phyloP scores from a whole-genome alignment of 1,140 invertebrate genomes.

The Drosophila parabipectinata region DNA sequence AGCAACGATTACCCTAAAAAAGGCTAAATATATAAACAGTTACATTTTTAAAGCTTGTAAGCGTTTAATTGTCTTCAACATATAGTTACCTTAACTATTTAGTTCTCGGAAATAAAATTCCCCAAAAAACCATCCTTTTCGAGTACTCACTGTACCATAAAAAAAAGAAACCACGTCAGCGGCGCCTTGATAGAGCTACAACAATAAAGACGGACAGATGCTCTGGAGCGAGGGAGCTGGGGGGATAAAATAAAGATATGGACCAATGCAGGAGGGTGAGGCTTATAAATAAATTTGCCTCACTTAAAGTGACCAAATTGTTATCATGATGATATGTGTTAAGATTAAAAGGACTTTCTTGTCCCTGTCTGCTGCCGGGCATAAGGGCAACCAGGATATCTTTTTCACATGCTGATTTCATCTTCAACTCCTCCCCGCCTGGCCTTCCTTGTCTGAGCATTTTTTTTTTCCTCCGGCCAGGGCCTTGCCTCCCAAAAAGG shows the following conservation, averaged over 20 bases:
- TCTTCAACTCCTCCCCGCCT: conserved; percentile 16
- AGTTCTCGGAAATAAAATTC: neutral
- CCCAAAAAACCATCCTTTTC: neutral
- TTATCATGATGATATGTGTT: conserved; percentile 84
- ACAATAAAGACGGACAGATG: conserved; percentile 43
- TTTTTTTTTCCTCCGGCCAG: neutral
- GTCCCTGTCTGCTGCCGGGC: conserved; percentile 57
- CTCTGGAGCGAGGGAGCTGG: neutral
- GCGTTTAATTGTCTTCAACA: too few relatives aligned
- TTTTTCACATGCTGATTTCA: conserved; percentile 82
- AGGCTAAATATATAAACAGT: too few relatives aligned
- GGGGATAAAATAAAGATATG: neutral
- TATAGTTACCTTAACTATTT: neutral
- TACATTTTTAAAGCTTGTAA: too few relatives aligned
- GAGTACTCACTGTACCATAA: conserved; percentile 25
- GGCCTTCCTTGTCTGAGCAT: neutral
- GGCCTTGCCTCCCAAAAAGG: neutral
- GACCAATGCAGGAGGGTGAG: conserved; percentile 23
- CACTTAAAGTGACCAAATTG: conserved; percentile 84
- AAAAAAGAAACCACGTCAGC: conserved; percentile 20
- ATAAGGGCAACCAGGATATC: conserved; percentile 40
- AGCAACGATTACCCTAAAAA: too few relatives aligned
- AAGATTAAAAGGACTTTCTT: conserved; percentile 84
- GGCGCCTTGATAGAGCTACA: conserved; percentile 46
- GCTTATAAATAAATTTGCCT: conserved; percentile 84